Conservation (phyloP, 1,140 invertebrate species). For the Dolichoris vasculosae region DNA sequence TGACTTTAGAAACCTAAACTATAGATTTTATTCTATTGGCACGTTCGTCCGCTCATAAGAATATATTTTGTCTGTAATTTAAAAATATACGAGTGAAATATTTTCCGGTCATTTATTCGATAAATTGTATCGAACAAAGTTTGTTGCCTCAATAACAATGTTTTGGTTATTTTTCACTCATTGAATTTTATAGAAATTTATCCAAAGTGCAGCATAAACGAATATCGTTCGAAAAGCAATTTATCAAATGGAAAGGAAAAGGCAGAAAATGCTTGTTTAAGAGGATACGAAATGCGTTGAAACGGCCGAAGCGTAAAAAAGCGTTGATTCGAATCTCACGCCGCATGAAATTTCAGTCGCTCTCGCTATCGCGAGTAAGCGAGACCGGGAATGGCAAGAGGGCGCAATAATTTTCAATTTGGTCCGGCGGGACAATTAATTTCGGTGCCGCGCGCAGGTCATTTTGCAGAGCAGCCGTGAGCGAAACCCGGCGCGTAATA, state of each 20-base stretch:
- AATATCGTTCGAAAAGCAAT: neutral
- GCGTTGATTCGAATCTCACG: constrained; percentile 26
- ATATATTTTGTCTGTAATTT: neutral
- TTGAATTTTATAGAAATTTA: neutral
- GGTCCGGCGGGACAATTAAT: constrained; percentile 30
- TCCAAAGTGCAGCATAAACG: neutral
- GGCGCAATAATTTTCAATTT: constrained; percentile 46
- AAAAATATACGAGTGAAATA: neutral
- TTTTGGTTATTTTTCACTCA: neutral
- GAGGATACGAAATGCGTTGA: neutral
- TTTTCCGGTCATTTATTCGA: neutral
- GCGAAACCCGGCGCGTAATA: too few relatives aligned
- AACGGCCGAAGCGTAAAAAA: neutral
- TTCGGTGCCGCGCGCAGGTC: neutral
- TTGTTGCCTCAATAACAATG: neutral
- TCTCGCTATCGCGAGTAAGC: neutral
- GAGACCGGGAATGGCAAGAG: neutral
- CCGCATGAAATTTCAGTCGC: constrained; percentile 11
- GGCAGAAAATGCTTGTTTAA: neutral
- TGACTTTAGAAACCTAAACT: neutral
- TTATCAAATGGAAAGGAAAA: neutral
- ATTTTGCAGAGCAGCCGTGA: neutral
- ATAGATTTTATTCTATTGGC: neutral
- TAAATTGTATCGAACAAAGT: neutral
- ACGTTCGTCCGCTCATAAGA: neutral